These are phyloP conservation scores for Ceratosolen solmsi DNA, from an alignment of 1,140 invertebrate species.

Conservation along the genomic window DNA sequence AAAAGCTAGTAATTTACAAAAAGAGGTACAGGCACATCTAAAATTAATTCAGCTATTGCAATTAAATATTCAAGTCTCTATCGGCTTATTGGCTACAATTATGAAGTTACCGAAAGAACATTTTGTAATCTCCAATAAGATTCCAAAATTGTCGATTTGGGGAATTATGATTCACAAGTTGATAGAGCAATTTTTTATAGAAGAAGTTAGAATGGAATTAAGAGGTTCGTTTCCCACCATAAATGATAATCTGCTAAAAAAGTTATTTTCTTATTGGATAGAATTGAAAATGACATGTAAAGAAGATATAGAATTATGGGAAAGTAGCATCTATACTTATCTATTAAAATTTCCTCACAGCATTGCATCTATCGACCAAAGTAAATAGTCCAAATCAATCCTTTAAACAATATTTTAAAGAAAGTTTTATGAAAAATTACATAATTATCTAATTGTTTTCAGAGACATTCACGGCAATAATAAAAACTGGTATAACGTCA, in stretches of 20 bases:
- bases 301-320: slow-evolving; percentile 71
- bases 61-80: slow-evolving; percentile 51
- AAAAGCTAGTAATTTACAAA: slow-evolving; percentile 15
- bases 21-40: slow-evolving; percentile 21
- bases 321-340: slow-evolving; percentile 74
- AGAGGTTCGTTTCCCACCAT: slow-evolving; percentile 46
- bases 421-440: slow-evolving; percentile 6
- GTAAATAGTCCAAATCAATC: slow-evolving; percentile 52
- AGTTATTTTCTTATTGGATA: slow-evolving; percentile 54
- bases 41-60: slow-evolving; percentile 60
- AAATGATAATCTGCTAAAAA: slow-evolving; percentile 55
- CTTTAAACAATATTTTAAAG: not conserved
- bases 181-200: slow-evolving; percentile 54
- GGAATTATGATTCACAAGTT: slow-evolving; percentile 62
- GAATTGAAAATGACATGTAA: slow-evolving; percentile 54
- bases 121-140: slow-evolving; percentile 56
- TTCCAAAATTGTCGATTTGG: slow-evolving; percentile 59
- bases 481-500: slow-evolving; percentile 56
- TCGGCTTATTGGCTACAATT: slow-evolving; percentile 56
- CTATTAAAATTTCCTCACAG: slow-evolving; percentile 76
- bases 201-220: slow-evolving; percentile 42
- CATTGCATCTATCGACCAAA: slow-evolving; percentile 68
- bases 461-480: slow-evolving; percentile 59
- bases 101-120: slow-evolving; percentile 54
- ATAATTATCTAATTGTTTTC: slow-evolving; percentile 52